These are phyloP conservation scores for Zaprionus davidi DNA, from an alignment of 1,140 invertebrate species.

Conservation along the genomic window DNA sequence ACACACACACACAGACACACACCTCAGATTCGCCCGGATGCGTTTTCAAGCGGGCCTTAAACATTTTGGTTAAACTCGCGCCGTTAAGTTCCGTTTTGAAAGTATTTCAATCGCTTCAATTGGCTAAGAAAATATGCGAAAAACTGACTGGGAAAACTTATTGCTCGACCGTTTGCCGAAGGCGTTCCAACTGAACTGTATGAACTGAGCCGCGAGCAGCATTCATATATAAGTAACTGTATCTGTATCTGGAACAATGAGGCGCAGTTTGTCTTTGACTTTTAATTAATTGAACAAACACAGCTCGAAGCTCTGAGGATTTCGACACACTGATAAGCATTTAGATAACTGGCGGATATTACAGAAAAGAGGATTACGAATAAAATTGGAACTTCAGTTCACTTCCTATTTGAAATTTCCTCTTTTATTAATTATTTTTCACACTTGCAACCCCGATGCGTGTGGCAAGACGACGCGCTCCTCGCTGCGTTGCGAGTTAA, in stretches of 20 bases:
- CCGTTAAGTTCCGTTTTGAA: slow-evolving; percentile 79
- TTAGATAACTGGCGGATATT: slow-evolving; percentile 71
- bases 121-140: slow-evolving; percentile 2
- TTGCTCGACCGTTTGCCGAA: slow-evolving; percentile 29
- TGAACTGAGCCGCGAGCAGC: slow-evolving; percentile 28
- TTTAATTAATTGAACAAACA: slow-evolving; percentile 81
- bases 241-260: slow-evolving; percentile 13
- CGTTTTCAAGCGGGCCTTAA: slow-evolving; percentile 76
- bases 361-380: slow-evolving; percentile 10
- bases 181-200: slow-evolving; percentile 59
- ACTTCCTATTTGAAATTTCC: slow-evolving; percentile 42
- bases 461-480: slow-evolving; percentile 22
- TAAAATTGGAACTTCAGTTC: not conserved
- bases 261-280: slow-evolving; percentile 49
- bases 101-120: slow-evolving; percentile 31
- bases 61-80: slow-evolving; percentile 78
- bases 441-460: slow-evolving; percentile 26
- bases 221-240: slow-evolving; percentile 55
- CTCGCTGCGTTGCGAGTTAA: slow-evolving; percentile 36
- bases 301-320: not conserved
- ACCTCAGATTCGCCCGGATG: slow-evolving; percentile 69
- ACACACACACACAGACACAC: slow-evolving; percentile 22
- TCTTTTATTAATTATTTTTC: slow-evolving; percentile 42
- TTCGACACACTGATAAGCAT: slow-evolving; percentile 45
- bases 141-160: slow-evolving; percentile 6